Conservation (phyloP, 2,113 vertebrate species). For the Pseudolaguvia tuberculata region DNA sequence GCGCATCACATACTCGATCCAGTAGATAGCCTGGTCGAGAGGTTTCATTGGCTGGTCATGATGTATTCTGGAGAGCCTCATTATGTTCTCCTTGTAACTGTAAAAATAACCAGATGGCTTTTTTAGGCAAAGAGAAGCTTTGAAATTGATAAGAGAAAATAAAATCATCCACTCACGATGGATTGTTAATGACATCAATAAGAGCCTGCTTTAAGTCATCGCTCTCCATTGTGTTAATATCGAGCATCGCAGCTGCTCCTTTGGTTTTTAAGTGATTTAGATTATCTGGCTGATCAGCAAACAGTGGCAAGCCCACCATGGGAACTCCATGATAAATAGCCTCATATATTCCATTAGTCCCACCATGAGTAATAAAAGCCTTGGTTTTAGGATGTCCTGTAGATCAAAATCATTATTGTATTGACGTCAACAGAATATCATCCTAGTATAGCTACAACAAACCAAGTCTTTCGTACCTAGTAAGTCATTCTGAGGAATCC, state of each 20-base stretch:
- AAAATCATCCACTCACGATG: constrained; percentile 33
- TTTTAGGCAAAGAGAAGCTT: too few species aligned
- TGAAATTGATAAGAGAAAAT: not conserved
- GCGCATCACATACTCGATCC: constrained; percentile 81
- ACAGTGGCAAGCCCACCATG: constrained; percentile 81
- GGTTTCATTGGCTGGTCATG: constrained; percentile 75
- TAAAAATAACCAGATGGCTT: too few species aligned
- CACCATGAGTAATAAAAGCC: constrained; percentile 84
- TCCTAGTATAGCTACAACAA: not conserved
- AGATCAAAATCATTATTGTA: constrained; percentile 9
- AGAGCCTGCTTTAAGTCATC: constrained; percentile 56
- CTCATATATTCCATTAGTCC: constrained; percentile 85
- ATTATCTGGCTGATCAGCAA: constrained; percentile 79
- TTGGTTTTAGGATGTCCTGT: too few species aligned
- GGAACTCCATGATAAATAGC: constrained; percentile 83
- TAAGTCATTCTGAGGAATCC: constrained; percentile 84
- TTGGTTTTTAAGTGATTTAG: constrained; percentile 72
- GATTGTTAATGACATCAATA: constrained; percentile 34
- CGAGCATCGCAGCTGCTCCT: constrained; percentile 70
- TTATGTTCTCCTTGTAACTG: constrained; percentile 75
- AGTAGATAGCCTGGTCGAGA: constrained; percentile 76
- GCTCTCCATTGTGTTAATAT: constrained; percentile 66
- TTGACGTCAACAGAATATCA: not conserved
- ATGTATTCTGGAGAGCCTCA: constrained; percentile 73
- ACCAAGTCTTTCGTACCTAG: constrained; percentile 67